Evolutionary conservation across 35 echinoderm and acorn worm genomes (phyloP), one percentile per base, ranked within the genome.

Genomic region (Strongylocentrotus purpuratus): DNA sequence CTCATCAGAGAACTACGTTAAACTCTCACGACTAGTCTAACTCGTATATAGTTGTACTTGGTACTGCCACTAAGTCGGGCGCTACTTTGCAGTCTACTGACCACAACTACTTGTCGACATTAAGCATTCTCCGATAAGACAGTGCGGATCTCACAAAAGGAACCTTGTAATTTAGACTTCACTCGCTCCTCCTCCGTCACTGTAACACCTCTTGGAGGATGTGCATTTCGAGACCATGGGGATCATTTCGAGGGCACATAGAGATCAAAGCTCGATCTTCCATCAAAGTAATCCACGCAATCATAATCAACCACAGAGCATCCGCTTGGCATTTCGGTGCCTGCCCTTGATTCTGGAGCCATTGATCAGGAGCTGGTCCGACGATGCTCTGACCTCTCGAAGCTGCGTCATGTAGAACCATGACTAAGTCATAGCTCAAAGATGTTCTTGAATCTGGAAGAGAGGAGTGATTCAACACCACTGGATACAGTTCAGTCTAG

Each of bases 401-500:
- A 78, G 20, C 65, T 78, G 65, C 65, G 28, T 78, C 65, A 22
- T 78, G 7, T 78, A 78, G 65, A 78, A 78, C 28, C 7, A 78
- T 78, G 65, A 78, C 22, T 78, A 78, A 18, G 20, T 25, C 65
- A 78, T 78, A 78, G 20, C n/a, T 28, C 65, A 78, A 78, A 78
- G 65, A 22, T 78, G 65, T 78, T 78, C 65, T 78, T n/a, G 65
- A 78, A 78, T 78, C 65, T 78, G 65, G 65, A 78, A 78, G 65
- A 78, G 65, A n/a, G 65, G 22, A 78, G 65, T 78, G 65, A 78
- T 78, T 78, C 65, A 78, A 28, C 65, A 78, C 65, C 65, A n/a
- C 20, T n/a, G 65, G 28, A 78, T 78, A 78, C 65, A 78, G 65
- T n/a, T 5, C 45, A 89, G 4, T 89, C 91, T 93, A 93, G 48